Percentiles rank a stretch among this genome's conserved stretches.
phyloP scores from a whole-genome alignment of 1,140 invertebrate genomes.

The Cotesia typhae region DNA sequence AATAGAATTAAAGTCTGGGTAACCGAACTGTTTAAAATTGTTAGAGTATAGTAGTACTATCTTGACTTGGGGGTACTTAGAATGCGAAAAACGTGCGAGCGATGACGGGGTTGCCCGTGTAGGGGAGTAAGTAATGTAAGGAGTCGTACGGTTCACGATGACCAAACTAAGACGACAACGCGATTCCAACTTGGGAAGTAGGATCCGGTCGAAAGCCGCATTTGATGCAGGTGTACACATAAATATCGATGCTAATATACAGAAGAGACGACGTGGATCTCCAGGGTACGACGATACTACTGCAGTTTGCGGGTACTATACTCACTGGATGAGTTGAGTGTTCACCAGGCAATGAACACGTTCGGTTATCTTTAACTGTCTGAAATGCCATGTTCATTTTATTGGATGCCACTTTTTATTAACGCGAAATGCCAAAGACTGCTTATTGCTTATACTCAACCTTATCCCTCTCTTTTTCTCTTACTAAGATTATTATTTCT shows the following conservation, averaged over 20 bases:
- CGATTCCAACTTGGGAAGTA: constrained; percentile 64
- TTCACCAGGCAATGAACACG: constrained; percentile 38
- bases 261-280: constrained; percentile 10
- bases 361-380: constrained; percentile 41
- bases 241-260: constrained; percentile 65
- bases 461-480: background rate
- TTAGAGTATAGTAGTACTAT: constrained; percentile 42
- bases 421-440: constrained; percentile 11
- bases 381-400: constrained; percentile 36
- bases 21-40: constrained; percentile 54
- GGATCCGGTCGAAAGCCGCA: constrained; percentile 63
- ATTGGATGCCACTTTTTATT: constrained; percentile 34
- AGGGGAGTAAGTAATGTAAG: constrained; percentile 56
- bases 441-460: constrained; percentile 9
- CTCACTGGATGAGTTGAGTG: too few species aligned
- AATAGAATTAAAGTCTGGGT: constrained; percentile 12
- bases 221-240: constrained; percentile 63
- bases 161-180: constrained; percentile 65
- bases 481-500: constrained; percentile 17
- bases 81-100: constrained; percentile 64
- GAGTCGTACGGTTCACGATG: constrained; percentile 60
- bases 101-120: constrained; percentile 65
- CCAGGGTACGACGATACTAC: constrained; percentile 22
- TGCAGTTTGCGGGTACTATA: too few species aligned
- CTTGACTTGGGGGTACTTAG: constrained; percentile 50